These are phyloP conservation scores for Merodon equestris DNA, from an alignment of 2,888 invertebrate genomes.

Conservation along the genomic window DNA sequence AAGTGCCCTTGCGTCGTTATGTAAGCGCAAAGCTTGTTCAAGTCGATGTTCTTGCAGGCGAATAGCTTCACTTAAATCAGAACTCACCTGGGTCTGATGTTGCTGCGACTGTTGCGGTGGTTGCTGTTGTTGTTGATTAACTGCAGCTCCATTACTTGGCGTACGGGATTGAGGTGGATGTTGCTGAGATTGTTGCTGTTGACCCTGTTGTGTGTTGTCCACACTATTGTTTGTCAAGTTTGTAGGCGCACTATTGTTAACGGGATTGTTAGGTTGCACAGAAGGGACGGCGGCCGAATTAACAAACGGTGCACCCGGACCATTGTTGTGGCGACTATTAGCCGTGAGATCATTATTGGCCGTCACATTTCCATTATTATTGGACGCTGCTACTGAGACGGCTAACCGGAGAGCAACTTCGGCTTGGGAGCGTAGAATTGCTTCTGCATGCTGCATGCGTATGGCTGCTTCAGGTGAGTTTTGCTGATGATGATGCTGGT, in stretches of 20 bases:
- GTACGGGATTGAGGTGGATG: slow-evolving; percentile 73
- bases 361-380: slow-evolving; percentile 43
- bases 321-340: slow-evolving; percentile 52
- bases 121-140: slow-evolving; percentile 72
- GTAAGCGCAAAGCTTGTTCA: slow-evolving; percentile 90
- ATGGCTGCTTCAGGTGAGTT: slow-evolving; percentile 79
- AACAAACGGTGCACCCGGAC: slow-evolving; percentile 24
- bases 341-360: slow-evolving; percentile 65
- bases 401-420: slow-evolving; percentile 91
- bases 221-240: slow-evolving; percentile 39
- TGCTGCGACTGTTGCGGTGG: slow-evolving; percentile 41
- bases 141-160: slow-evolving; percentile 23
- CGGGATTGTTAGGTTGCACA: slow-evolving; percentile 52
- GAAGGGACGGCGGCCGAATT: slow-evolving; percentile 28
- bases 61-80: slow-evolving; percentile 86
- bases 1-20: slow-evolving; percentile 88
- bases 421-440: slow-evolving; percentile 89
- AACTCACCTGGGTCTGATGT: slow-evolving; percentile 81
- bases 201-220: slow-evolving; percentile 8
- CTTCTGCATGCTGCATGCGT: slow-evolving; percentile 89
- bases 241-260: slow-evolving; percentile 36
- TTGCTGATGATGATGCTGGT: slow-evolving; percentile 70
- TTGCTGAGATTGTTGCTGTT: slow-evolving; percentile 83
- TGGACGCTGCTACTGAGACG: slow-evolving; percentile 83
- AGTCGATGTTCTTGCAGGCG: slow-evolving; percentile 88